Percentiles rank a stretch among this genome's conserved stretches.
These are phyloP conservation scores for Halocaridina rubra DNA, from an alignment of 2,888 invertebrate genomes.

Conservation along the genomic window DNA sequence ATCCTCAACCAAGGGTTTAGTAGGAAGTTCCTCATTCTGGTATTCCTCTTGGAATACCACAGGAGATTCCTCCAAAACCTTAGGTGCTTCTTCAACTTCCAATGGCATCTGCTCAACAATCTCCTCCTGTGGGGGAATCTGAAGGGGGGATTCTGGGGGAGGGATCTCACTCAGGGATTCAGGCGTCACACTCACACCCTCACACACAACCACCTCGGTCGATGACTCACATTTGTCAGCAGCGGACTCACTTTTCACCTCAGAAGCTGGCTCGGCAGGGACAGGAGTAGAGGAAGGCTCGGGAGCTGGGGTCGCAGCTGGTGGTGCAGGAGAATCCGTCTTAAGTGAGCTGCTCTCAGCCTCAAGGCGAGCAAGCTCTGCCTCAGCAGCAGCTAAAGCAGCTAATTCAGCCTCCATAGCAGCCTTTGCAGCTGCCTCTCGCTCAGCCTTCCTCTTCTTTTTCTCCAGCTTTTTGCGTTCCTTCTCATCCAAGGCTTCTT, in stretches of 20 bases:
- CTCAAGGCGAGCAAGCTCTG: constrained; percentile 61
- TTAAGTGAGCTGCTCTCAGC: constrained; percentile 49
- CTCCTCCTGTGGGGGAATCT: constrained; percentile 51
- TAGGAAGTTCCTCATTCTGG: not conserved
- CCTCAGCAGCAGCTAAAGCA: constrained; percentile 62
- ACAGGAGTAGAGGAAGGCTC: not conserved
- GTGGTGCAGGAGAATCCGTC: constrained; percentile 2
- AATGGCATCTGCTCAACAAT: constrained; percentile 22
- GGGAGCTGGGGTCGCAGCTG: not conserved
- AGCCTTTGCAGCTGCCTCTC: constrained; percentile 63
- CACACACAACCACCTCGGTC: constrained; percentile 53
- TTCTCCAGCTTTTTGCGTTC: constrained; percentile 63
- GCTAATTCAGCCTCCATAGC: constrained; percentile 64
- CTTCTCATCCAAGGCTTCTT: constrained; percentile 54
- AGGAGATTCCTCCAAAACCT: constrained; percentile 2
- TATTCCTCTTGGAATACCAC: constrained; percentile 22
- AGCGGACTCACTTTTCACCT: constrained; percentile 60
- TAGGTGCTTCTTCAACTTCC: not conserved
- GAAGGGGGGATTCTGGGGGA: constrained; percentile 50
- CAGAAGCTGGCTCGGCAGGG: constrained; percentile 39
- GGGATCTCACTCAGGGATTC: constrained; percentile 44
- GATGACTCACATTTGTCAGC: constrained; percentile 64
- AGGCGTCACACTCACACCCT: constrained; percentile 61
- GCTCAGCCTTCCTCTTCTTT: constrained; percentile 63
- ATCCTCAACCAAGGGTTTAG: not conserved